Base-by-base conservation (phyloP, 2,888 invertebrate species). In the Aleiodes leptofemur region DNA sequence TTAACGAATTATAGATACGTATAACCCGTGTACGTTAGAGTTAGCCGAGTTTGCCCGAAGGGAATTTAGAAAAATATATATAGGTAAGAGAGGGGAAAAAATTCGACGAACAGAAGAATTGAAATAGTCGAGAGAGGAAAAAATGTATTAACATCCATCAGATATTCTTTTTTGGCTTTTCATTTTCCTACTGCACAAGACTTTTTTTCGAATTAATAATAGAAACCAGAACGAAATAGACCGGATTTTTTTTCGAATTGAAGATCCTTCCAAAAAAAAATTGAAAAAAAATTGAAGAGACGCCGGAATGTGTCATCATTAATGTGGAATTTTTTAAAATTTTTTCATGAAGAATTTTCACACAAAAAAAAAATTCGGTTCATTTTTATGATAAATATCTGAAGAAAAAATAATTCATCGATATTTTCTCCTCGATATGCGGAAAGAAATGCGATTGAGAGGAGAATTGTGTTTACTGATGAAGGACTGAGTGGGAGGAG, bases 1-100 rank as follows among this genome's bases (percentile, higher is more conserved):
- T 76, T 76, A 72, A 72, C 72, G 53, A 76, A 72, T 76, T 76
- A 72, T 76, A 69, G 76, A 76, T 76, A 72, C 69, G 53, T 59
- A 61, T 53, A 72, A 14, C 13, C 38, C 23, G 38, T 61, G 23
- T 61, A 72, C n/a, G 38, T 64, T 64, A 31, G 34, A 64, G 51
- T 64, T 29, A 13, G 13, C 51, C 23, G 23, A 16, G 29, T 50
- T 71, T 34, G 31, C 38, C 55, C 38, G 34, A n/a, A 34, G 50
- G 31, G 16, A 53, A 51, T 61, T 50, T 8, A 29, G 51, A n/a
- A 31, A 23, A 71, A 59, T 57, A 57, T 57, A 29, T 13, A 23
- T 23, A 23, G 14, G 43, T 7, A 61, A 61, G 16, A 3, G 38
- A 38, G 38, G 8, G 16, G 55, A 2, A 50, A 50, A 70, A 43